These are phyloP conservation scores for Hirtodrosophila cameraria DNA, from an alignment of 2,888 invertebrate genomes.

Conservation along the genomic window DNA sequence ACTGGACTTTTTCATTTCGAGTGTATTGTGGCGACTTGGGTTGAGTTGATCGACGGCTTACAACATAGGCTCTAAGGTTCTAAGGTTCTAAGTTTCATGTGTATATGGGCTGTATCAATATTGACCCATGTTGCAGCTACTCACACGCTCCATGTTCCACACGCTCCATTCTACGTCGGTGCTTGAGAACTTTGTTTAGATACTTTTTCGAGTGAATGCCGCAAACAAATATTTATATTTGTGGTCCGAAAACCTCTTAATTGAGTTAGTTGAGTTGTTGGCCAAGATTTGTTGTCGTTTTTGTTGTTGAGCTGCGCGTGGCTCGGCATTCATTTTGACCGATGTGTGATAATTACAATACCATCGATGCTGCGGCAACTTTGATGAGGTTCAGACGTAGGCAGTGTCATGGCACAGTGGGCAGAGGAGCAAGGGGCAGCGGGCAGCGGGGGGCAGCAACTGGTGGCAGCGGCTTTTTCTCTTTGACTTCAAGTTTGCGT, in stretches of 20 bases:
- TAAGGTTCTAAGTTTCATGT: neutral
- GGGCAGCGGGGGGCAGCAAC: neutral
- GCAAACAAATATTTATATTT: slow-evolving; percentile 82
- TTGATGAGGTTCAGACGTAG: slow-evolving; percentile 42
- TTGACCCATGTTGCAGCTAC: slow-evolving; percentile 50
- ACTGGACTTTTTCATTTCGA: slow-evolving; percentile 22
- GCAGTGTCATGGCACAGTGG: neutral
- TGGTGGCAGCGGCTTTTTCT: slow-evolving; percentile 46
- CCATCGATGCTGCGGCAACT: slow-evolving; percentile 61
- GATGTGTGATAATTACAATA: slow-evolving; percentile 76
- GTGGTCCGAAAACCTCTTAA: slow-evolving; percentile 58
- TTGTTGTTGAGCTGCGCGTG: slow-evolving; percentile 80
- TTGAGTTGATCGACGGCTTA: slow-evolving; percentile 11
- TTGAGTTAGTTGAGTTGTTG: slow-evolving; percentile 72
- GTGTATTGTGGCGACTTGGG: neutral
- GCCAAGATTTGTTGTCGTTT: too few species aligned
- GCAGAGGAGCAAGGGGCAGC: neutral
- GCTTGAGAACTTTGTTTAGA: slow-evolving; percentile 71
- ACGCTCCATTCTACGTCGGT: slow-evolving; percentile 28
- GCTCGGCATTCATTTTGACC: slow-evolving; percentile 72
- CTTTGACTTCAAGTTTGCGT: slow-evolving; percentile 48
- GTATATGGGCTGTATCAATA: slow-evolving; percentile 53
- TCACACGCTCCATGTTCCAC: slow-evolving; percentile 43
- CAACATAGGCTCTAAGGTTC: neutral
- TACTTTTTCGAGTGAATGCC: slow-evolving; percentile 82